Evolutionary conservation across 2,888 invertebrate genomes (phyloP).

Genomic region (Cheilosia vulpina): DNA sequence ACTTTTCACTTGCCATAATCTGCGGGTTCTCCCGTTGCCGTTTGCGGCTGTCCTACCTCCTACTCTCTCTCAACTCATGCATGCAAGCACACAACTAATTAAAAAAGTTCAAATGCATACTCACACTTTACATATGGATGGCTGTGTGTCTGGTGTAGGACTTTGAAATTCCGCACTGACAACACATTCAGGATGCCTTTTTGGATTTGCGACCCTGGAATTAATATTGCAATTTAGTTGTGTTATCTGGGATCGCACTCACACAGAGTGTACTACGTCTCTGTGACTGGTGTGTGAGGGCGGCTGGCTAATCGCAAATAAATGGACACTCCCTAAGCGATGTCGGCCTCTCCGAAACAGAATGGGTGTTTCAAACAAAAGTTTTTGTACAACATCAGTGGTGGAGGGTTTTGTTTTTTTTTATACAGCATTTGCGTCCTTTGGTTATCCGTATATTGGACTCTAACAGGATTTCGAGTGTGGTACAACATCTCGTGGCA

Average conservation of each 20-base stretch:
- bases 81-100: constrained; percentile 27
- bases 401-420: neutral
- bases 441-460: constrained; percentile 37
- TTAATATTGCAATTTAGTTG: constrained; percentile 45
- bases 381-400: constrained; percentile 20
- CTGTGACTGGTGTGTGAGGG: constrained; percentile 1
- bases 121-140: constrained; percentile 1
- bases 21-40: neutral
- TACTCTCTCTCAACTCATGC: neutral
- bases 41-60: constrained; percentile 8
- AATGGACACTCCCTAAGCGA: constrained; percentile 62
- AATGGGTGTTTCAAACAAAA: constrained; percentile 32
- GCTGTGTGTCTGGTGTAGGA: neutral
- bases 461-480: constrained; percentile 35
- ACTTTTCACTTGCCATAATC: constrained; percentile 44
- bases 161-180: constrained; percentile 6
- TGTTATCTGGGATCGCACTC: constrained; percentile 44
- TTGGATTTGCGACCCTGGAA: constrained; percentile 27
- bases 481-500: constrained; percentile 39
- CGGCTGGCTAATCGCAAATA: constrained; percentile 66
- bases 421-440: constrained; percentile 18
- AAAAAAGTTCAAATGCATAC: constrained; percentile 54
- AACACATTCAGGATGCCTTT: constrained; percentile 2
- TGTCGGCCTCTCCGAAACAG: constrained; percentile 29
- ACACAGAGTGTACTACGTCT: constrained; percentile 1